These are phyloP conservation scores for Neofelis nebulosa DNA, from an alignment of 2,113 vertebrate species.

Conservation along the genomic window DNA sequence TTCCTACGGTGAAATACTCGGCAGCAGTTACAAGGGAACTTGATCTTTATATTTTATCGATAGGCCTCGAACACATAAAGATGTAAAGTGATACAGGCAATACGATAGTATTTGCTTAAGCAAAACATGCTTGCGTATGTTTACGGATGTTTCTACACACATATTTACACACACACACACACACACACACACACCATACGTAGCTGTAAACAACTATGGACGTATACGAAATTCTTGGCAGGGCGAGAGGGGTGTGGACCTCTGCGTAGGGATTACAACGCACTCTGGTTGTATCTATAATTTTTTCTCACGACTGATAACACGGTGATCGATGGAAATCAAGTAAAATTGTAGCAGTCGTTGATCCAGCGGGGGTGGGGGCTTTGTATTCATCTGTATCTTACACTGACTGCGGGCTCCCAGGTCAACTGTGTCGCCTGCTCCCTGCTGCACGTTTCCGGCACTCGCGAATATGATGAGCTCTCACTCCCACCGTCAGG, in stretches of 20 bases:
- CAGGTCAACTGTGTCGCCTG: background rate
- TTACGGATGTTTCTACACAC: background rate
- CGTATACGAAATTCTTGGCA: background rate
- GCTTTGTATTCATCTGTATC: background rate
- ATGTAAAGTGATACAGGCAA: background rate
- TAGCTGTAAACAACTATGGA: background rate
- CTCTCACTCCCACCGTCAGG: background rate
- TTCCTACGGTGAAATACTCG: background rate
- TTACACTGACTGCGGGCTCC: background rate
- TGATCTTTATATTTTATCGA: background rate
- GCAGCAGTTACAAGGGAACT: background rate
- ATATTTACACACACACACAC: background rate
- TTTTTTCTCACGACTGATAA: background rate
- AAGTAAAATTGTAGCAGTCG: background rate
- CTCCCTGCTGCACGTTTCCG: background rate
- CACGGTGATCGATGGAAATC: background rate
- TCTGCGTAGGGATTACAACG: background rate
- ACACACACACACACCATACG: background rate
- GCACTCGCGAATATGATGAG: no score
- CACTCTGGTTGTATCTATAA: background rate
- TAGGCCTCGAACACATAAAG: background rate
- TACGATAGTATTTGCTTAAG: background rate
- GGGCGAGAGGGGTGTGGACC: background rate
- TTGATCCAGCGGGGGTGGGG: background rate
- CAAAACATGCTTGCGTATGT: background rate